phyloP scores from a whole-genome alignment of 2,888 invertebrate genomes.

The Drosophila melanosoma region DNA sequence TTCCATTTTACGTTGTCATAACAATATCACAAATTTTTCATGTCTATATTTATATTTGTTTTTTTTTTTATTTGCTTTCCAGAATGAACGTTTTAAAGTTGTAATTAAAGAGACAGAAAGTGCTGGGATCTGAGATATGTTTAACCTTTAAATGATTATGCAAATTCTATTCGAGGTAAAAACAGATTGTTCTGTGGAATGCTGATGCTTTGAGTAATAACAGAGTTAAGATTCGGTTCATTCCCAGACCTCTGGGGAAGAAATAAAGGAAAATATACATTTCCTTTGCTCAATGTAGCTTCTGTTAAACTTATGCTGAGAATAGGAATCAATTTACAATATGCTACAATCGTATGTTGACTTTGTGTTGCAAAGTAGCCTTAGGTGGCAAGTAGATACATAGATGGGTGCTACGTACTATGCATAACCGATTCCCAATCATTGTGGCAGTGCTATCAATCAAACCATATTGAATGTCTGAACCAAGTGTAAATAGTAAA shows the following conservation, averaged over 20 bases:
- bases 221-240: neutral
- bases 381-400: constrained; percentile 1
- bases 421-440: constrained; percentile 32
- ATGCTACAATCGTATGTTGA: neutral
- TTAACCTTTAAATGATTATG: neutral
- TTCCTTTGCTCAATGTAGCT: neutral
- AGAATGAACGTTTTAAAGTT: neutral
- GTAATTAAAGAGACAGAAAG: neutral
- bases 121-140: neutral
- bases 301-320: neutral
- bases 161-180: neutral
- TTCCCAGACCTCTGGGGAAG: neutral
- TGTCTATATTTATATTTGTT: neutral
- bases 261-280: neutral
- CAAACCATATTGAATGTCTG: constrained; percentile 51
- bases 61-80: neutral
- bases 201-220: neutral
- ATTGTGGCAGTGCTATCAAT: constrained; percentile 47
- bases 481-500: constrained; percentile 52
- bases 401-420: constrained; percentile 18
- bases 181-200: neutral
- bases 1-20: constrained; percentile 41
- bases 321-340: neutral
- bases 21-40: constrained; percentile 3
- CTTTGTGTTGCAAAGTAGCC: neutral